A percentile compares a stretch with the other conserved stretches of the same genome.
Conservation (phyloP, 2,113 vertebrate genomes). For the Desmodus rotundus region DNA sequence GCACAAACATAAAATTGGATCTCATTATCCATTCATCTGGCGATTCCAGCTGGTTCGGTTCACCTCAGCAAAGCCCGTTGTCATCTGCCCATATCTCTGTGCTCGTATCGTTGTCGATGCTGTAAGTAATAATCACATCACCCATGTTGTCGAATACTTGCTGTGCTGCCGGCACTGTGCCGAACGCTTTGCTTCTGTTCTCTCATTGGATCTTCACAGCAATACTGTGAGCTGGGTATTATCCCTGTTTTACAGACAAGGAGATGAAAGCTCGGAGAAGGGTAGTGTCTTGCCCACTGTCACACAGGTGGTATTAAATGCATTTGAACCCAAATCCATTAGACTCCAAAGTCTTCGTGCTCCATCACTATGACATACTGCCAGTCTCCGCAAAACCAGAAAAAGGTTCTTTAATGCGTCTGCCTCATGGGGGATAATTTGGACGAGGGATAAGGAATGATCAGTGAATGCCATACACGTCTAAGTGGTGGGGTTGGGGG, state of each 20-base stretch:
- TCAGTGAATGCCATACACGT: rapidly evolving
- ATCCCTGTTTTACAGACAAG: neutral
- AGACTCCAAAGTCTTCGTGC: neutral
- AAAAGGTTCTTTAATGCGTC: neutral
- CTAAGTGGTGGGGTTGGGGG: too few species aligned
- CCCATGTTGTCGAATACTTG: neutral
- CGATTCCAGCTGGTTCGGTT: neutral
- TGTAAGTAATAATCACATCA: neutral
- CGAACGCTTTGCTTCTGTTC: neutral
- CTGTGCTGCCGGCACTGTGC: neutral
- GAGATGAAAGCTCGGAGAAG: neutral
- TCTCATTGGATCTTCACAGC: neutral
- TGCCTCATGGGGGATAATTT: neutral
- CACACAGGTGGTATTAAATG: neutral
- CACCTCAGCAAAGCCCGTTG: neutral
- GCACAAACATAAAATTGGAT: too few species aligned
- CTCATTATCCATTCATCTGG: neutral
- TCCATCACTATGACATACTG: neutral
- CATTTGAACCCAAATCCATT: neutral
- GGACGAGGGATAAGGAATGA: neutral
- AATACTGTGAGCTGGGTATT: neutral
- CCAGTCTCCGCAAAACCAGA: neutral
- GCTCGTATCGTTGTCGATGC: neutral
- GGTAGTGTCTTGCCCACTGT: neutral
- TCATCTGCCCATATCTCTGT: neutral